These are phyloP conservation scores for Mycteria americana DNA, from an alignment of 2,797 vertebrate species.

Conservation along the genomic window DNA sequence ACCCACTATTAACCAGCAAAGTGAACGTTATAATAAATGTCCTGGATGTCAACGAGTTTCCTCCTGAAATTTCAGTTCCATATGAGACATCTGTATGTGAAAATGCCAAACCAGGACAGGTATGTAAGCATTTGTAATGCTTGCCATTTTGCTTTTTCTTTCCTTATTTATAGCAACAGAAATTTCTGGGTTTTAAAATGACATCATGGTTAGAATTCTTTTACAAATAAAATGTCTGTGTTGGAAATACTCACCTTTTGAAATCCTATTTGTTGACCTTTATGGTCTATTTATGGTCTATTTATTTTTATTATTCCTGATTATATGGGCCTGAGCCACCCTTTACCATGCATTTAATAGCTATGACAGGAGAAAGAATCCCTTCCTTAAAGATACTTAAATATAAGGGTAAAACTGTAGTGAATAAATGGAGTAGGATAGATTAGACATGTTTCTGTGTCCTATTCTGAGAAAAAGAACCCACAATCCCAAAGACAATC, in stretches of 20 bases:
- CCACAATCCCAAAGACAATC: background rate
- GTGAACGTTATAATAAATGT: conserved; percentile 92
- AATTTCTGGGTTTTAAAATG: background rate
- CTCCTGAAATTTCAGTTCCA: conserved; percentile 91
- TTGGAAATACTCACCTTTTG: background rate
- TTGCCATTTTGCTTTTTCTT: background rate
- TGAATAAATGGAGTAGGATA: background rate
- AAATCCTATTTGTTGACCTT: background rate
- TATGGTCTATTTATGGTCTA: background rate
- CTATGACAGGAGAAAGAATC: background rate
- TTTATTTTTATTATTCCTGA: background rate
- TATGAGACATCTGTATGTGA: conserved; percentile 96
- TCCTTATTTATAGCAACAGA: background rate
- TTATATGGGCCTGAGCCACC: background rate
- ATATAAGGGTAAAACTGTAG: background rate
- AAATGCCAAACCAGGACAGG: conserved; percentile 92
- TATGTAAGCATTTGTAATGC: conserved; percentile 69
- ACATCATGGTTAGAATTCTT: background rate
- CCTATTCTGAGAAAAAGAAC: background rate
- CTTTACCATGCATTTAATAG: background rate
- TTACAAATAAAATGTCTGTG: background rate
- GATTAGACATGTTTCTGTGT: background rate
- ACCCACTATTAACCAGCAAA: conserved; percentile 89
- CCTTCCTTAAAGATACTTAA: background rate
- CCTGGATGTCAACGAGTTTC: conserved; percentile 97